Evolutionary conservation across 2,797 vertebrate genomes (phyloP).

Genomic region (Sarcophilus harrisii): DNA sequence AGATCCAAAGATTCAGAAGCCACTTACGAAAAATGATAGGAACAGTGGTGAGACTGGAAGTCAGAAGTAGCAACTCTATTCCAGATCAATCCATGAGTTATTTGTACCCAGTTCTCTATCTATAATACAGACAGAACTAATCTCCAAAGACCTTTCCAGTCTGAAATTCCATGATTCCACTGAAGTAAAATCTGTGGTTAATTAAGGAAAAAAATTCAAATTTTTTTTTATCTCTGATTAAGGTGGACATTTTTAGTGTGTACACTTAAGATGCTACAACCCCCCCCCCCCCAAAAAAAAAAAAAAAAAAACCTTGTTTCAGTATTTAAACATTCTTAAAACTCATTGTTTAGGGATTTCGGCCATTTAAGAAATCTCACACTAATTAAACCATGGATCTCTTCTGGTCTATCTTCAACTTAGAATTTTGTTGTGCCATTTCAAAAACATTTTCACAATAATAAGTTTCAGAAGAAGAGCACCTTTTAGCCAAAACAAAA

Average conservation of each 20-base stretch:
- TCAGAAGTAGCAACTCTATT: not conserved
- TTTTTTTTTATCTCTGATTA: not conserved
- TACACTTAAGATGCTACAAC: not conserved
- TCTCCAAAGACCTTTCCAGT: not conserved
- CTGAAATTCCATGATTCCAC: not conserved
- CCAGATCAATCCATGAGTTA: not conserved
- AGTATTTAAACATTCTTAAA: not conserved
- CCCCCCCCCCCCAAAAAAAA: not conserved
- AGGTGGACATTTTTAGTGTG: not conserved
- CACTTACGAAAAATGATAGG: not conserved
- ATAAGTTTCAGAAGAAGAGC: not conserved
- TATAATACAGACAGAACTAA: not conserved
- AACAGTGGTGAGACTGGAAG: not conserved
- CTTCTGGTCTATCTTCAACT: not conserved
- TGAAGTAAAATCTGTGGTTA: not conserved
- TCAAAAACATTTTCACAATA: not conserved
- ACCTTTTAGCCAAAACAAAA: not conserved
- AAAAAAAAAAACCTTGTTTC: not conserved
- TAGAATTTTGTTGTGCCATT: not conserved
- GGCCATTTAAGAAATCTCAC: not conserved
- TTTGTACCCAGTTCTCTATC: not conserved
- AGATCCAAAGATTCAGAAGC: not conserved
- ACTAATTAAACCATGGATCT: not conserved
- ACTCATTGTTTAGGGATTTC: not conserved
- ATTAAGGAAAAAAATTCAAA: not conserved